Base-by-base conservation (phyloP, 1,140 invertebrate genomes). In the Drosophila novamexicana region DNA sequence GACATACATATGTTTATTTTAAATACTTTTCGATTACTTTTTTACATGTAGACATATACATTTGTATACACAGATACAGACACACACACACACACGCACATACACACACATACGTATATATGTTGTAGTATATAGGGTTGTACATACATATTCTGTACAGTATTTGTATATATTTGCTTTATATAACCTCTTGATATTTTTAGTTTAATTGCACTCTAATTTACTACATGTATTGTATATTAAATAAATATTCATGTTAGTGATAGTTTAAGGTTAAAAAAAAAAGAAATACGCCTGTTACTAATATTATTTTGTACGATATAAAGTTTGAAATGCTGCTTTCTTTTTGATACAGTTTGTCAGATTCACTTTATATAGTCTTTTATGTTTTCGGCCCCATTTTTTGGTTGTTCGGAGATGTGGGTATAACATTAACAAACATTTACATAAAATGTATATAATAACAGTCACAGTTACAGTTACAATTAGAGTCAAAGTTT, bases 401-500 rank as follows among this genome's bases (percentile, higher is more conserved):
- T 36, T 54, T n/a, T 12, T 47, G 6, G 54, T 61, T 40, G 44
- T 1, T 42, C 7, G 65, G 71, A 42, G 36, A 57, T 61, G 59
- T 59, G 47, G 56, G 34, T 34, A 44, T 37, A 61, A 59, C 29
- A 61, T 67, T 16, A 54, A 40, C 36, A 18, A 50, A 71, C 53
- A 56, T 65, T 65, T 42, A 42, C 54, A 61, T 44, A 29, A 69
- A 68, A 52, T 53, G 53, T 39, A 50, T 16, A 58, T 58, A 22
- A 42, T 44, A 65, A 66, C 63, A 66, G 63, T 66, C 50, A 56
- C 14, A 66, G 64, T 63, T 75, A 81, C 44, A 45, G 66, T 69
- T 61, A 77, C 53, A 71, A n/a, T 65, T 73, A 73, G 47, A 62
- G 34, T 76, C 40, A 40, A 18, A 68, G 57, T 49, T 67, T 66